phyloP scores from a whole-genome alignment of 2,113 vertebrate genomes.

The Cranoglanis bouderius region DNA sequence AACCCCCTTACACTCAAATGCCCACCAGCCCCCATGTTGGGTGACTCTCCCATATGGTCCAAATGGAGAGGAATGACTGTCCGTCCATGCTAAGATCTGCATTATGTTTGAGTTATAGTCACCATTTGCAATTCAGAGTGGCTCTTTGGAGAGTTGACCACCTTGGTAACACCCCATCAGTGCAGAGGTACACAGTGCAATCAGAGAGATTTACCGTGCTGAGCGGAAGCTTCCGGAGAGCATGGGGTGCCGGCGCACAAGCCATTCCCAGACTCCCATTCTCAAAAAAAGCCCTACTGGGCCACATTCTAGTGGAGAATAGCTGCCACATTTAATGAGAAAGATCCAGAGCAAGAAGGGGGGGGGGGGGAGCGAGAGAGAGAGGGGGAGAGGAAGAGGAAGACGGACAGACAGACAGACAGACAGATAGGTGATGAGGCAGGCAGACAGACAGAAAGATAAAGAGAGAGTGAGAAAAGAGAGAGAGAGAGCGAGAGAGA shows the following conservation, averaged over 20 bases:
- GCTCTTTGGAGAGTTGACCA: conserved; percentile 85
- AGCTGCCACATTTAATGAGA: conserved; percentile 76
- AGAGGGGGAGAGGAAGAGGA: neutral
- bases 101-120: conserved; percentile 94
- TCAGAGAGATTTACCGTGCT: conserved; percentile 79
- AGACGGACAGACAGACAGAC: neutral
- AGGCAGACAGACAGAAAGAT: neutral
- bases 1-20: conserved; percentile 58
- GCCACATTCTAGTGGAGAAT: conserved; percentile 73
- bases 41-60: conserved; percentile 59
- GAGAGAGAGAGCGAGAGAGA: neutral
- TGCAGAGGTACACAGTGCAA: conserved; percentile 72
- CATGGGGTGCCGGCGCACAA: conserved; percentile 64
- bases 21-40: conserved; percentile 40
- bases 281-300: conserved; percentile 76
- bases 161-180: conserved; percentile 75
- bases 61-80: conserved; percentile 74
- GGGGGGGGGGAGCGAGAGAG: neutral
- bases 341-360: conserved; percentile 32
- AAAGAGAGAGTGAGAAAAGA: neutral
- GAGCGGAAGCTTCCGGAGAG: conserved; percentile 64
- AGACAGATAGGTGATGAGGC: neutral
- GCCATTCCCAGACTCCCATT: conserved; percentile 70
- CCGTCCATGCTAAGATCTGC: conserved; percentile 79
- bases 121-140: conserved; percentile 97